phyloP scores from a whole-genome alignment of 2,113 vertebrate genomes.

The Taxidea taxus region DNA sequence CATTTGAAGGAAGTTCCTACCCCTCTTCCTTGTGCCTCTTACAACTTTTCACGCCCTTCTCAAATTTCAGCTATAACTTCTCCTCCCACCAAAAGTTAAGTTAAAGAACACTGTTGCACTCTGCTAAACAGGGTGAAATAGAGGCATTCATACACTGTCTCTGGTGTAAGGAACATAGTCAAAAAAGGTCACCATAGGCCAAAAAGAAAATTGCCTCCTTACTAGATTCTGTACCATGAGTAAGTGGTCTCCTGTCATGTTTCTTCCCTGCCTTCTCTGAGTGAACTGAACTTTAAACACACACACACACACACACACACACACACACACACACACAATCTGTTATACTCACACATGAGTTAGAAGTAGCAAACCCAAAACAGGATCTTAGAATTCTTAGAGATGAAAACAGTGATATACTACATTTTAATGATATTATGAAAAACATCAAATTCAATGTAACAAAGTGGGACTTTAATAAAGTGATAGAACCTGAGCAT shows the following conservation, averaged over 20 bases:
- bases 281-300: conserved; percentile 47
- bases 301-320: background rate
- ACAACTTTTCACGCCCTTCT: conserved; percentile 88
- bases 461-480: background rate
- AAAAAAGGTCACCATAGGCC: conserved; percentile 91
- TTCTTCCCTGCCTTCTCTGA: conserved; percentile 51
- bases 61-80: conserved; percentile 86
- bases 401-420: background rate
- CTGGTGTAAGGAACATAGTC: conserved; percentile 85
- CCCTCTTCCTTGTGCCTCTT: conserved; percentile 82
- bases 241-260: conserved; percentile 87
- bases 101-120: conserved; percentile 86
- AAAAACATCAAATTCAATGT: background rate
- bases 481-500: background rate
- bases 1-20: conserved; percentile 83
- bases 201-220: conserved; percentile 85
- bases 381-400: background rate
- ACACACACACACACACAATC: background rate
- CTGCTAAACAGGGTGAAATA: conserved; percentile 84
- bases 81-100: conserved; percentile 90
- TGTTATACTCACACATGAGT: background rate
- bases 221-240: conserved; percentile 84
- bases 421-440: background rate
- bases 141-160: conserved; percentile 83
- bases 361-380: background rate